Percentiles rank a stretch among this genome's conserved stretches.
phyloP scores from a whole-genome alignment of 2,888 invertebrate genomes.

The Holacanthella duospinosa region DNA sequence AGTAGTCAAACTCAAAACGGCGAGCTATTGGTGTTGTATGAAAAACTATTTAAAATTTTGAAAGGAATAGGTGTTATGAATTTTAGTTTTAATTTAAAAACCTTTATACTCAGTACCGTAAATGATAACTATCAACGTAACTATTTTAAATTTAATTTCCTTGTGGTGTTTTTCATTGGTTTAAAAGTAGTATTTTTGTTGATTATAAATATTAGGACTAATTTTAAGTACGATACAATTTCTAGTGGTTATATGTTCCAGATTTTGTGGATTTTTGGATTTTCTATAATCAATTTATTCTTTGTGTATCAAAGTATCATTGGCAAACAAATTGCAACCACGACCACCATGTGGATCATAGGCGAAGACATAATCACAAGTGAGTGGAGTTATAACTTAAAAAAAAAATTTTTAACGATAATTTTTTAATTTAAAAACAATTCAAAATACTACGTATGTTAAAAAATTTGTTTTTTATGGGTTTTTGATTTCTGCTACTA shows the following conservation, averaged over 20 bases:
- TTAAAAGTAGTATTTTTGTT: neutral
- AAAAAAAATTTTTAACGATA: too few species aligned
- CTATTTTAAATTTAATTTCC: neutral
- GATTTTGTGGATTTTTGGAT: neutral
- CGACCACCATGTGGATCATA: neutral
- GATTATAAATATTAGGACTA: neutral
- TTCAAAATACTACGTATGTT: neutral
- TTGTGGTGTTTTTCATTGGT: neutral
- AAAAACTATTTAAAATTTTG: neutral
- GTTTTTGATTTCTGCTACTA: too few species aligned
- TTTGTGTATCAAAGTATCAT: neutral
- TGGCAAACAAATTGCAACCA: neutral
- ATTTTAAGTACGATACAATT: slow-evolving; percentile 1
- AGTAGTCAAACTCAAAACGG: too few species aligned
- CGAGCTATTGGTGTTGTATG: neutral
- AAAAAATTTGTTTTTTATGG: neutral
- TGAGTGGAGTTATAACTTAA: neutral
- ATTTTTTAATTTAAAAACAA: too few species aligned
- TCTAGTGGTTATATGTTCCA: neutral
- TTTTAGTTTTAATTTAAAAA: neutral
- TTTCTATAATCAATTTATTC: neutral
- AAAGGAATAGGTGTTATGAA: neutral
- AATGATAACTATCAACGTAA: too few species aligned
- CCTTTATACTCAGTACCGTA: neutral
- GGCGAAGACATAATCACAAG: neutral